Evolutionary conservation across 30 jellyfish, hydroid and myxozoan species (phyloP), one percentile per base, ranked within the genome.

Genomic region (Cassiopea xamachana): DNA sequence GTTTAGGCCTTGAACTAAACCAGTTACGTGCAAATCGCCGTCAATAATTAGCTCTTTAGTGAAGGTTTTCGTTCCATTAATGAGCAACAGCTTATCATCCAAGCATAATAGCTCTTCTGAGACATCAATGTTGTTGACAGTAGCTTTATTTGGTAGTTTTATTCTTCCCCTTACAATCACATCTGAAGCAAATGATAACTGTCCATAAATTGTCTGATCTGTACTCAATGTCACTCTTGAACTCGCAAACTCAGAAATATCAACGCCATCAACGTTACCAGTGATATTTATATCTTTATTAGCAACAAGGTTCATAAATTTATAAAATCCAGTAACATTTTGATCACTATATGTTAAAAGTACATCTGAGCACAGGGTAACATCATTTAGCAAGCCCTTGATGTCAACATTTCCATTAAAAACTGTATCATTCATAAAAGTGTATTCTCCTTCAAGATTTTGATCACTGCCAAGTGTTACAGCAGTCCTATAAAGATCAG

Each of bases 261-360:
- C 95, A 48, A 95, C 96, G 27, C 99, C 99, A 62, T 95, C 99
- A 73, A 95, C 89, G 39, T 73, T 78, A 1, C 98, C 98, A 9
- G 91, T 59, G 1, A 95, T 71, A 15, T 82, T 45, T 49, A 95
- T 64, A 64, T 78, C 74, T 46, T 78, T 85, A 64, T 61, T 73
- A 3, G 79, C 90, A 43, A 46, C 77, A 48, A 91, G 80, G 72
- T 95, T 77, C 45, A 49, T 39, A 70, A 95, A 95, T 70, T 48
- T 45, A 46, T 87, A 82, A 48, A 16, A 3, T 1, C 97, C 94
- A 4, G 88, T 55, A 62, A 91, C 73, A 49, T 17, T n/a, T 73
- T 95, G 98, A 43, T 95, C 92, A 7, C 94, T 90, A 12, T 39
- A 27, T 1, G 87, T 86, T 73, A 77, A 74, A 88, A 91, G 44